Evolutionary conservation across 2,113 vertebrate species (phyloP), one percentile per base, ranked within the genome.

Genomic region (Lynx canadensis): DNA sequence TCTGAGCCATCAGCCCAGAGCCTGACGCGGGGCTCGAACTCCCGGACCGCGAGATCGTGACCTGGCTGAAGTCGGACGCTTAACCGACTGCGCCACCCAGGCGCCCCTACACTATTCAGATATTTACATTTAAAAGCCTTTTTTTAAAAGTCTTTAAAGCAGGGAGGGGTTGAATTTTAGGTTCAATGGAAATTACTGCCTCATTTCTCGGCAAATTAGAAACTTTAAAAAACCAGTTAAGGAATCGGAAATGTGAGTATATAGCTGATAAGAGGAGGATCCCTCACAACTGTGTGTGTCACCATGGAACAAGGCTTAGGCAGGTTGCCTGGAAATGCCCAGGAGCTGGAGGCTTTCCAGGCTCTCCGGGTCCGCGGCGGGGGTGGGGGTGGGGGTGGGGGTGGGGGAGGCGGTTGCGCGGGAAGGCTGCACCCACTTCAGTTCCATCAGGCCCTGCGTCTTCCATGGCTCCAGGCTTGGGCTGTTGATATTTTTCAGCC

Each of bases 391-490:
- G 1, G 41, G 41, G 41, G 41, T 5, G 0, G 38, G 38, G 36
- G 36, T 36, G 36, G 41, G 41, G 41, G 41, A 5, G 41, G 41
- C 41, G 41, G 41, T 45, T 45, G 41, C 41, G 7, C 41, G 11
- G 12, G 82, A 57, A 31, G 27, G 1, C 11, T 55, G 10, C 1
- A 4, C 57, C 41, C 31, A 73, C 0, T 50, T 45, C 38, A 16
- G n/a, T 82, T 86, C n/a, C 50, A 55, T 48, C 11, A 82, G 41
- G 25, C 14, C 33, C 14, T 36, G 4, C 7, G 4, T 41, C 65
- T 33, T 36, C 29, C 16, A 4, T 0, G 0, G 50, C 66, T 76
- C 66, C 18, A 65, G 27, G 15, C 38, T 33, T 16, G 23, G 14
- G 8, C 33, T 50, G 4, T 16, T 76, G 60, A 1, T 14, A 3